Percentiles rank a stretch among this genome's conserved stretches.
Conservation (phyloP, 2,888 invertebrate genomes). For the Ectobius pallidus region DNA sequence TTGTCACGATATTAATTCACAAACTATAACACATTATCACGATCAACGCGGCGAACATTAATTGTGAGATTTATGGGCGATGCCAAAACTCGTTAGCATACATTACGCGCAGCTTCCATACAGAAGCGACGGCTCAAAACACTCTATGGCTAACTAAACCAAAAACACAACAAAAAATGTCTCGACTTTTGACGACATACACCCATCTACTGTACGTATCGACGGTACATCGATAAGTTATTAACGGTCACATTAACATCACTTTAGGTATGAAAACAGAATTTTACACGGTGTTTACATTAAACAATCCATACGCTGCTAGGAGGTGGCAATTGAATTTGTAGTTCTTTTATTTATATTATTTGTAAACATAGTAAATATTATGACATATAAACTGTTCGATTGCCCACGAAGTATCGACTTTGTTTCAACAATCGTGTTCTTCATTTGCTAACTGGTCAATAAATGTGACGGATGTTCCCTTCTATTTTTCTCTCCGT, state of each 20-base stretch:
- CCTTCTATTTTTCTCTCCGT: neutral
- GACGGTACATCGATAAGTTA: neutral
- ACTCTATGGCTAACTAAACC: constrained; percentile 4
- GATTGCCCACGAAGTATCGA: constrained; percentile 21
- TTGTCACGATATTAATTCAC: neutral
- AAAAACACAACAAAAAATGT: neutral
- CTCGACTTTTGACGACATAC: constrained; percentile 2
- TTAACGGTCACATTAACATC: neutral
- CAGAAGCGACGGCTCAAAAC: too few species aligned
- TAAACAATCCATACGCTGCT: too few species aligned
- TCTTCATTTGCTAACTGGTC: constrained; percentile 33
- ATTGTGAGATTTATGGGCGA: constrained; percentile 14
- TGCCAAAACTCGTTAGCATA: neutral
- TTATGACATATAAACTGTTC: neutral
- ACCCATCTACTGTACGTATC: neutral
- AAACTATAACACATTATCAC: neutral
- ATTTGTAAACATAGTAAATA: too few species aligned
- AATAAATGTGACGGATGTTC: constrained; percentile 33
- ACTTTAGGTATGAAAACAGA: neutral
- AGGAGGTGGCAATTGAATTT: too few species aligned
- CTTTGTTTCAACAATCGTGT: constrained; percentile 25
- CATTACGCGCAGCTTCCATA: constrained; percentile 9
- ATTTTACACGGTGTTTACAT: too few species aligned
- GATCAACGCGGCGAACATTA: too few species aligned
- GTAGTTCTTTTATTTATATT: too few species aligned